Evolutionary conservation across 2,888 invertebrate genomes (phyloP), one percentile per base, ranked within the genome.

Genomic region (Ecliptopera silaceata): DNA sequence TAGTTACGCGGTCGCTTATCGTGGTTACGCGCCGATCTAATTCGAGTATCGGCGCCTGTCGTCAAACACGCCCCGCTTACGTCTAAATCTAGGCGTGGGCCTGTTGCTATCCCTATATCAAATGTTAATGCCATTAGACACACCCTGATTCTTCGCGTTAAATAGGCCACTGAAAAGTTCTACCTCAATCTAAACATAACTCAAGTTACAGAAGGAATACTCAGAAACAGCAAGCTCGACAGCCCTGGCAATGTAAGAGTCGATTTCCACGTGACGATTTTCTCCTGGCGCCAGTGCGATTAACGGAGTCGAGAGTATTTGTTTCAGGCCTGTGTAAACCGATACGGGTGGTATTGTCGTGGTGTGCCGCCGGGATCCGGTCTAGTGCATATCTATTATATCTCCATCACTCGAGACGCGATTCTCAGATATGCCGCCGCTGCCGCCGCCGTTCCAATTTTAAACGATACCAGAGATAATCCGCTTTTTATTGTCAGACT

Each of bases 341-440:
- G 88, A 90, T 86, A 89, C 79, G 77, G 74, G 70, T 76, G 71
- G 81, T 84, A 86, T 86, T 88, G 88, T 88, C 79, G 81, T 79
- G 79, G 76, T 77, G 79, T 76, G 84, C 80, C 79, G 80, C 74
- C 77, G 67, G 68, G 77, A 79, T 84, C 79, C 85, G 88, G 86
- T 89, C 88, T 88, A 87, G 81, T 87, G 88, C 86, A 73, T 84
- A 86, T 84, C 85, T 87, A 85, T 84, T 86, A 86, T 86, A 85
- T 80, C 79, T 81, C 76, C 81, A 83, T 78, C 78, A 71, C 74
- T 78, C 75, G 79, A 83, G 79, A 75, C 76, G 74, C 78, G 76
- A 79, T 76, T 80, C 83, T 82, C 77, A 76, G 80, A 81, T 82
- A 54, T 46, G 56, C 77, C 74, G 74, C 73, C 74, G 11, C 4